These are phyloP conservation scores for Melanocharis versteri DNA, from an alignment of 2,113 vertebrate species.

Conservation along the genomic window DNA sequence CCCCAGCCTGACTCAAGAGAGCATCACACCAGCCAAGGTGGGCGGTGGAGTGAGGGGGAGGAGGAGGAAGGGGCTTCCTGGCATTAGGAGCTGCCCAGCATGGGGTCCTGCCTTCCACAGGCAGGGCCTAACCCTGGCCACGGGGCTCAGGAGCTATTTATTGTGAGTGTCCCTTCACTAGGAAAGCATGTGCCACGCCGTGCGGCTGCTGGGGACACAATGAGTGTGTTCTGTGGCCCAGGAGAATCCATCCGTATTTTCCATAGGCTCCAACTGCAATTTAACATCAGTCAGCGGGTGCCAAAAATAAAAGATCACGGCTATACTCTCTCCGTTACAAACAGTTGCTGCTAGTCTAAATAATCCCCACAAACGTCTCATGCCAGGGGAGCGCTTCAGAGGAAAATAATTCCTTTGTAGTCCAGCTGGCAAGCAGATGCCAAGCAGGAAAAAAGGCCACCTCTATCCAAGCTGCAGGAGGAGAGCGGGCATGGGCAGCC, in stretches of 20 bases:
- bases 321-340: conserved; percentile 43
- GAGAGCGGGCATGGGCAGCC: neutral
- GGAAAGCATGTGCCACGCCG: neutral
- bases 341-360: conserved; percentile 54
- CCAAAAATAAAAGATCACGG: conserved; percentile 51
- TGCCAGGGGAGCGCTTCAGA: conserved; percentile 31
- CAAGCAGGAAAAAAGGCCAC: conserved; percentile 8
- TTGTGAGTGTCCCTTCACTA: conserved; percentile 37
- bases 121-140: neutral
- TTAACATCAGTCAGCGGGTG: conserved; percentile 20
- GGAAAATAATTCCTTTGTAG: conserved; percentile 53
- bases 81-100: neutral
- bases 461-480: neutral
- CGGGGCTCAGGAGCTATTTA: neutral
- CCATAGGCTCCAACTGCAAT: conserved; percentile 27
- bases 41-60: fast-evolving
- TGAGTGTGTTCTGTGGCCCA: neutral
- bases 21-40: neutral
- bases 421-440: conserved; percentile 37
- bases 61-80: neutral
- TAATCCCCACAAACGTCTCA: conserved; percentile 43
- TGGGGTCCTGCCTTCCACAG: neutral
- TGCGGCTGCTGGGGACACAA: conserved; percentile 18
- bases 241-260: conserved; percentile 38
- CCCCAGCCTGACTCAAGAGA: neutral